phyloP scores from a whole-genome alignment of 2,113 vertebrate species.

The Pseudopipra pipra region DNA sequence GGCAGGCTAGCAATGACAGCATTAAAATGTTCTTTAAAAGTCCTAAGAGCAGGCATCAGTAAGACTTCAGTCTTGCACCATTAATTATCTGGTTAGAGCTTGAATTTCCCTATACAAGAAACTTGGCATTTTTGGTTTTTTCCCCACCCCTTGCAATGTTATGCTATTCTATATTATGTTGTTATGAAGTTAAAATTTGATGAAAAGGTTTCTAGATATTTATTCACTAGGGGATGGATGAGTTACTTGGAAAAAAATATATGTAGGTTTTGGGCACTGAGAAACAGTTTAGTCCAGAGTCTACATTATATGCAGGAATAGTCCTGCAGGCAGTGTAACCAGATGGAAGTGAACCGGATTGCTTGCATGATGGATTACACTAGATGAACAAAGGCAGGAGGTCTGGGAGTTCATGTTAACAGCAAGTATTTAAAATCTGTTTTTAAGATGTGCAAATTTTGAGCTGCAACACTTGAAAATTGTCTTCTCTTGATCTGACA shows the following conservation, averaged over 20 bases:
- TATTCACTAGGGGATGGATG: background rate
- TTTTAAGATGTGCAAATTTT: constrained; percentile 14
- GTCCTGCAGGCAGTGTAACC: background rate
- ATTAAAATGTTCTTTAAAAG: constrained; percentile 36
- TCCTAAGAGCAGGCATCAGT: background rate
- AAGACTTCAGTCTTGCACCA: constrained; percentile 36
- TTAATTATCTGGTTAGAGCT: constrained; percentile 21
- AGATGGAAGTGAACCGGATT: background rate
- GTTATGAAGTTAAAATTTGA: background rate
- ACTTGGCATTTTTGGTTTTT: background rate
- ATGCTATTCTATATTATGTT: background rate
- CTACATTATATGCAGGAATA: background rate
- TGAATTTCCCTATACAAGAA: constrained; percentile 30
- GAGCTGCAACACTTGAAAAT: constrained; percentile 23
- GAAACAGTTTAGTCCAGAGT: background rate
- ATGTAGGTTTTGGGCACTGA: background rate
- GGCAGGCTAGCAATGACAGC: constrained; percentile 9
- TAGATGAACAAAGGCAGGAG: background rate
- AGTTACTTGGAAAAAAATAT: background rate
- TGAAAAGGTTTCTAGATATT: background rate
- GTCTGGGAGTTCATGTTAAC: background rate
- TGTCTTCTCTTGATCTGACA: constrained; percentile 15
- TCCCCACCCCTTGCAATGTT: background rate
- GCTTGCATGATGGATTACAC: background rate
- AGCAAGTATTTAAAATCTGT: background rate